Percentiles rank a stretch among this genome's conserved stretches.
These are phyloP conservation scores for Brachionus rubens DNA, from an alignment of 1,140 invertebrate species.

Conservation along the genomic window DNA sequence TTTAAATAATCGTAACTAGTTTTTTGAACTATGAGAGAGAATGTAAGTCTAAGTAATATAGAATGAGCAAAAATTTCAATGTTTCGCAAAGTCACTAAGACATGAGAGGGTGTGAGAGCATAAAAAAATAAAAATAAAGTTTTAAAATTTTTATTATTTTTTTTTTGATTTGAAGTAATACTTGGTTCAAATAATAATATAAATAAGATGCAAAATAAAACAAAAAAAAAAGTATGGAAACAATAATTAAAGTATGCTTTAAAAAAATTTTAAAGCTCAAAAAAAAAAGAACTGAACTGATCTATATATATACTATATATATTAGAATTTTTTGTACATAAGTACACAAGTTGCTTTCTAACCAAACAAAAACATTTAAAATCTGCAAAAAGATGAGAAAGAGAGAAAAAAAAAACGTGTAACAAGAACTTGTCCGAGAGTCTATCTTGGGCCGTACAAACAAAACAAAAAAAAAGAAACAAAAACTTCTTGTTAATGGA, in stretches of 20 bases:
- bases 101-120: too few species aligned
- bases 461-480: background rate
- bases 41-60: too few species aligned
- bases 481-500: slow-evolving; percentile 21
- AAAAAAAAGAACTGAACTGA: too few species aligned
- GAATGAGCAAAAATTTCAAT: too few species aligned
- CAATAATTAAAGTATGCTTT: background rate
- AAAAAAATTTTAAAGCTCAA: slow-evolving; percentile 13
- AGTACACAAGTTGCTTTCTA: too few species aligned
- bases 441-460: background rate
- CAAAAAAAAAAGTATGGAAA: background rate
- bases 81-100: too few species aligned
- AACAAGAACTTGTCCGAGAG: background rate
- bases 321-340: too few species aligned
- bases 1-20: too few species aligned
- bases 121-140: background rate
- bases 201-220: background rate
- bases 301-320: too few species aligned
- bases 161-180: background rate
- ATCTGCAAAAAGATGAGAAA: too few species aligned
- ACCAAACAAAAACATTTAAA: too few species aligned
- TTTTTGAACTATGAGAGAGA: too few species aligned
- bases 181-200: background rate
- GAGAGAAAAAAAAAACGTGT: background rate
- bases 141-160: slow-evolving; percentile 5